Percentiles rank a stretch among this genome's conserved stretches.
These are phyloP conservation scores for Sebastes minor DNA, from an alignment of 2,797 vertebrate species.

Conservation along the genomic window DNA sequence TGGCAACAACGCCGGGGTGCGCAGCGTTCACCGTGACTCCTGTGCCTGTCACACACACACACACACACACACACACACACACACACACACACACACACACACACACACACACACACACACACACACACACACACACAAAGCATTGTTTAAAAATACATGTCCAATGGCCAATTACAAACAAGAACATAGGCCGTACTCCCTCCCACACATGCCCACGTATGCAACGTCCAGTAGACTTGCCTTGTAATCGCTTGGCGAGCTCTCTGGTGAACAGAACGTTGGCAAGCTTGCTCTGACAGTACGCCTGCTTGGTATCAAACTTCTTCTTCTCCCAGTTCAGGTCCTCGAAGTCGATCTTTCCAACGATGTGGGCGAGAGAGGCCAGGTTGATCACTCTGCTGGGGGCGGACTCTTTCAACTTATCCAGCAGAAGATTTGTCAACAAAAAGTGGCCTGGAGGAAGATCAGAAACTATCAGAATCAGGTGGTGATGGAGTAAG, in stretches of 20 bases:
- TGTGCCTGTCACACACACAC: constrained; percentile 72
- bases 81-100: no score
- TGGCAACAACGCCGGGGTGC: constrained; percentile 88
- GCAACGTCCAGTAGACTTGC: constrained; percentile 68
- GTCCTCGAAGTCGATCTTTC: constrained; percentile 88
- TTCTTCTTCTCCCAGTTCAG: constrained; percentile 88
- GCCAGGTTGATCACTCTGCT: constrained; percentile 88
- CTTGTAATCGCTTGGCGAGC: constrained; percentile 85
- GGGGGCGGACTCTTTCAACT: constrained; percentile 85
- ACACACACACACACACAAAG: constrained; percentile 22
- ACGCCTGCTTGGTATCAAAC: constrained; percentile 88
- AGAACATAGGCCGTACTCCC: constrained; percentile 54
- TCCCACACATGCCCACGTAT: constrained; percentile 71
- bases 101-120: no score
- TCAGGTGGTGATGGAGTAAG: constrained; percentile 1
- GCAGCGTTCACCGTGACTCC: constrained; percentile 86
- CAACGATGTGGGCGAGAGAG: constrained; percentile 86
- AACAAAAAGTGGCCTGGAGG: constrained; percentile 88
- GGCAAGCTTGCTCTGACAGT: constrained; percentile 93
- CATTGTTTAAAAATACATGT: constrained; percentile 50
- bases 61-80: no score
- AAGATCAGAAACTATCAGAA: constrained; percentile 2
- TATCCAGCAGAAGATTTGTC: constrained; percentile 88
- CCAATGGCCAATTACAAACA: constrained; percentile 48
- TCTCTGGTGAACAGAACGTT: constrained; percentile 88